phyloP scores from a whole-genome alignment of 1,140 invertebrate genomes.

The Zaprionus ornatus region DNA sequence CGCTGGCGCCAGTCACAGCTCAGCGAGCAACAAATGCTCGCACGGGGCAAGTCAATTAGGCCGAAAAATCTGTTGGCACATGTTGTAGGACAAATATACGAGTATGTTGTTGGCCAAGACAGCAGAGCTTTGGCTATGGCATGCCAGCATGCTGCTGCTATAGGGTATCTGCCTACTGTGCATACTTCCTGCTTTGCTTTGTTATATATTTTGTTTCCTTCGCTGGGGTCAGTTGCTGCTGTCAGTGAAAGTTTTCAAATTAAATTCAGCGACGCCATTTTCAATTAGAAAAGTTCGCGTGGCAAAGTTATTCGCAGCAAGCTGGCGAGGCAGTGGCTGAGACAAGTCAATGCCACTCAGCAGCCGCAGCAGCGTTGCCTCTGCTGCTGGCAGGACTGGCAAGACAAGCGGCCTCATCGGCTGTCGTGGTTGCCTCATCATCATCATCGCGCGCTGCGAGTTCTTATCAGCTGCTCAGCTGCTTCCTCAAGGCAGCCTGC shows the following conservation, averaged over 20 bases:
- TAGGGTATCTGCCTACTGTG: not conserved
- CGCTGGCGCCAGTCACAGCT: slow-evolving; percentile 57
- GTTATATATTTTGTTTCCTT: not conserved
- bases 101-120: not conserved
- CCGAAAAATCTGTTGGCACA: slow-evolving; percentile 27
- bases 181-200: not conserved
- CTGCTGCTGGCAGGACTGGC: not conserved
- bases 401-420: not conserved
- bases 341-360: not conserved
- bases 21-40: slow-evolving; percentile 51
- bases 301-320: slow-evolving; percentile 61
- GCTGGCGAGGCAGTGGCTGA: slow-evolving; percentile 1
- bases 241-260: slow-evolving; percentile 81
- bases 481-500: not conserved
- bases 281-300: slow-evolving; percentile 78
- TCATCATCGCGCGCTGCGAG: slow-evolving; percentile 33
- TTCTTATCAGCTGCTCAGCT: slow-evolving; percentile 32
- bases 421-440: slow-evolving; percentile 32
- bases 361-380: not conserved
- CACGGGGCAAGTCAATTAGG: slow-evolving; percentile 63
- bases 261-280: slow-evolving; percentile 82
- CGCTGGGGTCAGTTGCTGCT: slow-evolving; percentile 58
- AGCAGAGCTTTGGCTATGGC: not conserved
- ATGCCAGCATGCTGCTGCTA: not conserved
- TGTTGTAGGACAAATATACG: not conserved